Conservation (phyloP, 2,113 vertebrate species). For the Athene cunicularia region DNA sequence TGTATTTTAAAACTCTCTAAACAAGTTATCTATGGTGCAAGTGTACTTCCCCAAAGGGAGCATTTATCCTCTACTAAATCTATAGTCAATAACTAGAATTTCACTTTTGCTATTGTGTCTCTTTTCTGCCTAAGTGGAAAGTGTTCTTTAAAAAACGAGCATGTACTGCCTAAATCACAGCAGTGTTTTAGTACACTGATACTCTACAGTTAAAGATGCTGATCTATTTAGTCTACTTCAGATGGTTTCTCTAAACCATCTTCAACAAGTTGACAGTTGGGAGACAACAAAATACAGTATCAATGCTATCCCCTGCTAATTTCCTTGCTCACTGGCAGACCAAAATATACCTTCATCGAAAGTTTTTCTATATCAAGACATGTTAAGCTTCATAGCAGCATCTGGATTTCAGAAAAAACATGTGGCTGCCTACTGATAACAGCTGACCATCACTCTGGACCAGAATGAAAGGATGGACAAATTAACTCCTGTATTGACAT, state of each 20-base stretch:
- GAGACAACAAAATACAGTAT: neutral
- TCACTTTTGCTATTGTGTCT: neutral
- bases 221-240: neutral
- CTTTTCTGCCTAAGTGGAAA: neutral
- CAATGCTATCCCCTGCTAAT: neutral
- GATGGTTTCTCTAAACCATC: neutral
- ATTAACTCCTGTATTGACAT: neutral
- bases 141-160: neutral
- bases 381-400: neutral
- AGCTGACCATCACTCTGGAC: neutral
- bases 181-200: neutral
- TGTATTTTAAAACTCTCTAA: neutral
- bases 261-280: neutral
- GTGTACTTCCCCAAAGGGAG: neutral
- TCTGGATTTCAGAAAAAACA: neutral
- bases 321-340: neutral
- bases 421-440: neutral
- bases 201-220: neutral
- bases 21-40: neutral
- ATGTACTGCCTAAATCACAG: neutral
- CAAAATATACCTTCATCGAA: neutral
- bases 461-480: neutral
- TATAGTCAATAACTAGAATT: neutral
- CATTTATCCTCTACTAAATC: neutral
- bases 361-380: neutral